These are phyloP conservation scores for Danio tinwini DNA, from an alignment of 2,797 vertebrate species.

Conservation along the genomic window DNA sequence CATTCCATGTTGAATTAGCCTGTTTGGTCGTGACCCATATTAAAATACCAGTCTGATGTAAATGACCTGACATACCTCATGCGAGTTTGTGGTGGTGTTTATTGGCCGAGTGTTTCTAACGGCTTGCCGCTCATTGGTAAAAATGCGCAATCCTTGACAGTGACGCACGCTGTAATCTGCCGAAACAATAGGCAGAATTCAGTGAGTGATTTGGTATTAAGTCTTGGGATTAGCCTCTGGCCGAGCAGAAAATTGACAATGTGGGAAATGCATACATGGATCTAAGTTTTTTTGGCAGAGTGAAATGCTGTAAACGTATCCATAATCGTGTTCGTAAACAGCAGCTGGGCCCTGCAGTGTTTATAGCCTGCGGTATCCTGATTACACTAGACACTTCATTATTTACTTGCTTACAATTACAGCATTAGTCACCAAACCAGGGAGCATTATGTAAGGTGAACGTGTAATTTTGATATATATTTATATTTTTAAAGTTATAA, in stretches of 20 bases:
- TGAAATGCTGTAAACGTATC: not conserved
- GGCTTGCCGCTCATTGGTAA: conserved; percentile 24
- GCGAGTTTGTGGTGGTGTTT: conserved; percentile 32
- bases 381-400: conserved; percentile 17
- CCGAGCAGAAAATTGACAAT: conserved; percentile 28
- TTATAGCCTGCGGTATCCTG: conserved; percentile 19
- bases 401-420: conserved; percentile 2
- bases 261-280: conserved; percentile 1
- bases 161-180: conserved; percentile 49
- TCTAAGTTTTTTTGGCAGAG: not conserved
- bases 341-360: conserved; percentile 5
- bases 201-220: conserved; percentile 33
- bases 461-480: not conserved
- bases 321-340: not conserved
- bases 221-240: conserved; percentile 24
- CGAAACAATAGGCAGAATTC: conserved; percentile 50
- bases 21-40: conserved; percentile 36
- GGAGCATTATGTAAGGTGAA: not conserved
- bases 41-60: conserved; percentile 46
- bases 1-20: conserved; percentile 33
- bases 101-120: not conserved
- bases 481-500: not conserved
- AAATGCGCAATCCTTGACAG: conserved; percentile 9
- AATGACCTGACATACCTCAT: conserved; percentile 42
- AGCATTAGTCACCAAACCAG: not conserved